A percentile compares a stretch with the other conserved stretches of the same genome.
Evolutionary conservation across 2,888 invertebrate genomes (phyloP).

Genomic region (Entomobrya multifasciata): DNA sequence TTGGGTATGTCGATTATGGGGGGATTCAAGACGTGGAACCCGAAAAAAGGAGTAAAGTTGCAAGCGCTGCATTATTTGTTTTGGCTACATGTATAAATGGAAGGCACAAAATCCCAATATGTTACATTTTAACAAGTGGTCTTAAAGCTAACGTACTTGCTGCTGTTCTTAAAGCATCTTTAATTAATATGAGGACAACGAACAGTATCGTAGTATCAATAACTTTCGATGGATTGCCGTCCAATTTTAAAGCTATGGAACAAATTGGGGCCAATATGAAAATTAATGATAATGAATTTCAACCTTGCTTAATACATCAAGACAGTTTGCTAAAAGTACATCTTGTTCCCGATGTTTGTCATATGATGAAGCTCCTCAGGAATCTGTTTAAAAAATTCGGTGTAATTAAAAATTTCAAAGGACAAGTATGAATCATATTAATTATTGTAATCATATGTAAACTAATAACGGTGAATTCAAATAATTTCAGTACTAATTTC

Average conservation of each 20-base stretch:
- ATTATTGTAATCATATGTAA: background rate
- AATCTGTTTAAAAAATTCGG: slow-evolving; percentile 10
- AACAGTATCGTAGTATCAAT: background rate
- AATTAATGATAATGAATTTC: background rate
- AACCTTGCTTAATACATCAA: background rate
- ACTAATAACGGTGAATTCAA: background rate
- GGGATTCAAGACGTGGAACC: background rate
- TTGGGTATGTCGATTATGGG: slow-evolving; percentile 16
- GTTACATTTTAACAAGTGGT: slow-evolving; percentile 40
- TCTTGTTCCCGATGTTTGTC: background rate
- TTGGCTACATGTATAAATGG: slow-evolving; percentile 42
- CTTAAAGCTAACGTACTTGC: background rate
- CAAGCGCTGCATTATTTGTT: slow-evolving; percentile 40
- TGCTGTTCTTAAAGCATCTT: background rate
- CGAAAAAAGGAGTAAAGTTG: background rate
- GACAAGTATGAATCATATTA: background rate
- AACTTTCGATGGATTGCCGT: background rate
- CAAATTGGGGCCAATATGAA: background rate
- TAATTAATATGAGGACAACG: background rate
- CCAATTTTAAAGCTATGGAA: background rate
- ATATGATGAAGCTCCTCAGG: slow-evolving; percentile 17
- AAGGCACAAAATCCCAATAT: slow-evolving; percentile 19
- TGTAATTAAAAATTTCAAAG: background rate
- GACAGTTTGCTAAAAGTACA: background rate
- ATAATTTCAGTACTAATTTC: background rate